phyloP scores from a whole-genome alignment of 2,797 vertebrate genomes.

The Tympanoctomys barrerae region DNA sequence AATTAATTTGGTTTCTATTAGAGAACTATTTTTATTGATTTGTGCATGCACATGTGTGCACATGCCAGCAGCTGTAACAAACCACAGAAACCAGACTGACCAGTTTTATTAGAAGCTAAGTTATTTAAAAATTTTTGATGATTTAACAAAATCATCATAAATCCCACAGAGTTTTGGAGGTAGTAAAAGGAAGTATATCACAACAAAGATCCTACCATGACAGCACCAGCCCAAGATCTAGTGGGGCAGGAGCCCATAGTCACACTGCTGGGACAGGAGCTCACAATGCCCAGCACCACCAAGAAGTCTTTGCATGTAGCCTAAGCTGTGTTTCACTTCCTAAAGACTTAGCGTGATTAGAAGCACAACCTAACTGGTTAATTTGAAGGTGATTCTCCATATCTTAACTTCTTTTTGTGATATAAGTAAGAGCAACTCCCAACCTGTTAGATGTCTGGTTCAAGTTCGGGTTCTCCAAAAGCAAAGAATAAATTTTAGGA shows the following conservation, averaged over 20 bases:
- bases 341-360: not conserved
- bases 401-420: not conserved
- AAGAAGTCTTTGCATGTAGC: not conserved
- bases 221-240: not conserved
- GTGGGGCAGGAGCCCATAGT: no score
- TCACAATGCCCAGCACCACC: not conserved
- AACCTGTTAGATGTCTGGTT: no score
- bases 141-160: slow-evolving; percentile 30
- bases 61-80: not conserved
- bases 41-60: not conserved
- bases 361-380: not conserved
- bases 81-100: slow-evolving; percentile 49
- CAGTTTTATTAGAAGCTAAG: slow-evolving; percentile 41
- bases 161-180: not conserved
- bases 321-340: not conserved
- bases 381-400: not conserved
- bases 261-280: not conserved
- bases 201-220: not conserved
- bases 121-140: slow-evolving; percentile 36
- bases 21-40: not conserved
- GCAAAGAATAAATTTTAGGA: no score
- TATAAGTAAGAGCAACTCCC: no score
- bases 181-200: not conserved
- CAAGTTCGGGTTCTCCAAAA: no score
- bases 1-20: slow-evolving; percentile 43